These are phyloP conservation scores for Thunnus maccoyii DNA, from an alignment of 2,113 vertebrate species.

Conservation along the genomic window DNA sequence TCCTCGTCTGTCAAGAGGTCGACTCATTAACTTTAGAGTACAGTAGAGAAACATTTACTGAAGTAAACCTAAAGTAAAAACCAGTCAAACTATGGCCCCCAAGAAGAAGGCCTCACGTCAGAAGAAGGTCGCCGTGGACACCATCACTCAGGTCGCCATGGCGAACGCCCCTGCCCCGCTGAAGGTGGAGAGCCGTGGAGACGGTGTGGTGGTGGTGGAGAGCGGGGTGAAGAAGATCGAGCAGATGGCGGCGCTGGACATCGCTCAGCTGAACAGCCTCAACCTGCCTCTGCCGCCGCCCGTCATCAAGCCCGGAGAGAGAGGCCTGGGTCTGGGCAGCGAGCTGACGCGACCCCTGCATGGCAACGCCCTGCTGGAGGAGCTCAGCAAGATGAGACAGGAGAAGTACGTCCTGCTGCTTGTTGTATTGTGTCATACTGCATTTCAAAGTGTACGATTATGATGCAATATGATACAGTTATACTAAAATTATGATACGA, in stretches of 20 bases:
- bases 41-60: background rate
- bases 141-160: constrained; percentile 51
- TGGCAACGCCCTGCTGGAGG: constrained; percentile 85
- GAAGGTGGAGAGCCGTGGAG: constrained; percentile 69
- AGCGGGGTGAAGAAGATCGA: constrained; percentile 82
- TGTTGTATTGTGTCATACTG: background rate
- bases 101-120: constrained; percentile 87
- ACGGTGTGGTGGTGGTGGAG: constrained; percentile 78
- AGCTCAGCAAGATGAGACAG: constrained; percentile 88
- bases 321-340: constrained; percentile 83
- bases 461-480: background rate
- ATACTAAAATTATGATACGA: too few relatives aligned
- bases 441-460: background rate
- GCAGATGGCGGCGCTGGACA: constrained; percentile 85
- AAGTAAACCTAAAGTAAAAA: background rate
- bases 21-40: background rate
- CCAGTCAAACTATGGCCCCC: constrained; percentile 81
- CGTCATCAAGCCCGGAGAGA: constrained; percentile 83
- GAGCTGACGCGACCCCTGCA: constrained; percentile 84
- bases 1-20: constrained; percentile 17
- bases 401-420: constrained; percentile 70
- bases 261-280: constrained; percentile 84
- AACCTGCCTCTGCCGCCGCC: constrained; percentile 84
- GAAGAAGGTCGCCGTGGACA: constrained; percentile 76
- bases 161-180: constrained; percentile 35